Conservation (phyloP, 2,888 invertebrate genomes). For the Cephus spinipes region DNA sequence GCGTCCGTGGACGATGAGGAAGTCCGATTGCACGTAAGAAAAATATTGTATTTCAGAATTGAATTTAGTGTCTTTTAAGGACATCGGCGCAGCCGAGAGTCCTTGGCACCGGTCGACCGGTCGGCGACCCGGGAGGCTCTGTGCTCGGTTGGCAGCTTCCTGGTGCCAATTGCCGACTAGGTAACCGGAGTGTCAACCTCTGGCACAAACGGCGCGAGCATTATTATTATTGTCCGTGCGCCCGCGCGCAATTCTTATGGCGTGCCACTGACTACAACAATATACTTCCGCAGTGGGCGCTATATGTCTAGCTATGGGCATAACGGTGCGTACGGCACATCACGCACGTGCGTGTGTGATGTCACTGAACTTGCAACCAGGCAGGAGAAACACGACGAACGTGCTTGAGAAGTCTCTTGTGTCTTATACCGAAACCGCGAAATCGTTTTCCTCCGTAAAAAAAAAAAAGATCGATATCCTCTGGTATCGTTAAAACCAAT, state of each 20-base stretch:
- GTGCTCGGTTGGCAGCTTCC: slow-evolving; percentile 25
- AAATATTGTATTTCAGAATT: background rate
- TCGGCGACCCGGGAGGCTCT: slow-evolving; percentile 46
- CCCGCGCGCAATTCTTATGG: slow-evolving; percentile 16
- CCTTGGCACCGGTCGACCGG: slow-evolving; percentile 59
- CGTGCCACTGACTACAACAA: slow-evolving; percentile 12
- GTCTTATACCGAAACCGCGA: background rate
- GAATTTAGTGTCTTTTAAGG: background rate
- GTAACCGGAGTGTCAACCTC: slow-evolving; percentile 26
- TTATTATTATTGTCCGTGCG: slow-evolving; percentile 29
- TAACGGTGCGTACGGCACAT: slow-evolving; percentile 63
- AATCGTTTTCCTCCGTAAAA: background rate
- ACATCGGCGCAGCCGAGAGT: slow-evolving; percentile 27
- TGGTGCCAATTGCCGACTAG: slow-evolving; percentile 23
- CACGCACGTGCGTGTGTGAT: slow-evolving; percentile 64
- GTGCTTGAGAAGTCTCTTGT: background rate
- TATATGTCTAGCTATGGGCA: slow-evolving; percentile 48
- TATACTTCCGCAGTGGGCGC: slow-evolving; percentile 49
- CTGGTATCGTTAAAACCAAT: background rate
- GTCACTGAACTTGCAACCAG: slow-evolving; percentile 63
- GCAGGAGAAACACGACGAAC: slow-evolving; percentile 7
- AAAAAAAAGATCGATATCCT: background rate
- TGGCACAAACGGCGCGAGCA: slow-evolving; percentile 31
- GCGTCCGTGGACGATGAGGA: background rate
- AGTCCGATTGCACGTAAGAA: slow-evolving; percentile 7